Base-by-base conservation (phyloP, 1,140 invertebrate species). In the Zeugodacus cucurbitae region DNA sequence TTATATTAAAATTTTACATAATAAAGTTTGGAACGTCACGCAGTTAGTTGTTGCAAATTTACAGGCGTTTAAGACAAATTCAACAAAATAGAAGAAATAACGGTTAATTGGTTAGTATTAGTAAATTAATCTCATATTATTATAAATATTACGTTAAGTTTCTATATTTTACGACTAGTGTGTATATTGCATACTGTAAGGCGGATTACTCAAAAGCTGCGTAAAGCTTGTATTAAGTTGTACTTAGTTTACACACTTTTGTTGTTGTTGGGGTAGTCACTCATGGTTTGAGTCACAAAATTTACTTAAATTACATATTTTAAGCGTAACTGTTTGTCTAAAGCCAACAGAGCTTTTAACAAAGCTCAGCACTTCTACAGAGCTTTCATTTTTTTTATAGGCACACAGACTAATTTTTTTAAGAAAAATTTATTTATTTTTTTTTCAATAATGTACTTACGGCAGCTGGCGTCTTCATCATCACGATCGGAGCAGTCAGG, bases 401-500 rank as follows among this genome's bases (percentile, higher is more conserved):
- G n/a, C 74, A 82, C 74, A 82, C 32, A 29, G 7, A 26, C 37
- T 44, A 26, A 78, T 8, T 41, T 41, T 20, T 22, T 17, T 1
- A 8, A 1, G n/a, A 54, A 26, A 6, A n/a, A 0, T 17, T 48
- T 2, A 0, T 8, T 82, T 26, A 26, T 54, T 82, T 74, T 41
- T 14, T 1, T n/a, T 74, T 26, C 11, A 34, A 14, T 4, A 17
- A 34, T 82, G 26, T 82, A 94, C 94, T 95, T 93, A 95, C 94
- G 93, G 92, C 95, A 96, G 74, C 94, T 94, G 58, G 92, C 94
- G 89, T 91, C 94, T 89, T 96, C 96, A 90, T 96, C 96, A 89
- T 96, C 95, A 58, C 94, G 94, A 82, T 95, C 94, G 82, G 93
- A 92, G 92, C 96, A 96, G 90, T 97, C 96, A 62, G 88, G 88